Conservation (phyloP, 2,888 invertebrate genomes). For the Nemotelus nigrinus region DNA sequence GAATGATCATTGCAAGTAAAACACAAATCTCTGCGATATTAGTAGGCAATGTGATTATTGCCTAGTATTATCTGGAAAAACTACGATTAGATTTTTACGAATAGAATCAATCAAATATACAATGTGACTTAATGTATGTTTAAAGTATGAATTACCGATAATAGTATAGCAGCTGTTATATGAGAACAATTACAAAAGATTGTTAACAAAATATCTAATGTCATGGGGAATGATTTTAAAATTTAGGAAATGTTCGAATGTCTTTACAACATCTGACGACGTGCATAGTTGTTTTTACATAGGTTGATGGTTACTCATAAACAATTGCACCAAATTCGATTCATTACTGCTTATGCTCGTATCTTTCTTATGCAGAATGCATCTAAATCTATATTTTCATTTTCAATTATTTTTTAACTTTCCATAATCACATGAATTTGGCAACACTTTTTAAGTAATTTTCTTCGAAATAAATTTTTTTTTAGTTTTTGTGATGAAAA, state of each 20-base stretch:
- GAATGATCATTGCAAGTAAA: slow-evolving; percentile 12
- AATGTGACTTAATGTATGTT: slow-evolving; percentile 35
- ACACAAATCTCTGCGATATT: slow-evolving; percentile 54
- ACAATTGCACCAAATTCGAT: slow-evolving; percentile 38
- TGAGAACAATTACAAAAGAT: slow-evolving; percentile 7
- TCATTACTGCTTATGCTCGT: neutral
- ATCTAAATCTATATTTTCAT: neutral
- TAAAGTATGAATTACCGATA: slow-evolving; percentile 8
- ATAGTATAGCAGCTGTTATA: slow-evolving; percentile 35
- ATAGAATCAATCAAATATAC: slow-evolving; percentile 29
- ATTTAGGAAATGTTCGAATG: slow-evolving; percentile 1
- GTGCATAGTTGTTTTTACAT: slow-evolving; percentile 12
- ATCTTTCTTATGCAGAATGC: neutral
- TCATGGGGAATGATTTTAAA: neutral
- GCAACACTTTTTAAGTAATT: slow-evolving; percentile 42
- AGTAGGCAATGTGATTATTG: slow-evolving; percentile 55
- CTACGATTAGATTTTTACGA: slow-evolving; percentile 10
- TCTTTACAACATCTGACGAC: neutral
- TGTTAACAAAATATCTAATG: slow-evolving; percentile 22
- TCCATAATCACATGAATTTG: slow-evolving; percentile 49
- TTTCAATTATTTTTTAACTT: slow-evolving; percentile 8
- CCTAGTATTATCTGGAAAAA: slow-evolving; percentile 53
- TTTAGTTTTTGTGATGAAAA: neutral
- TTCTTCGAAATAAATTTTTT: slow-evolving; percentile 29
- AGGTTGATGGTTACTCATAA: neutral